A percentile compares a stretch with the other conserved stretches of the same genome.
Conservation (phyloP, 1,140 invertebrate genomes). For the Eueides isabella region DNA sequence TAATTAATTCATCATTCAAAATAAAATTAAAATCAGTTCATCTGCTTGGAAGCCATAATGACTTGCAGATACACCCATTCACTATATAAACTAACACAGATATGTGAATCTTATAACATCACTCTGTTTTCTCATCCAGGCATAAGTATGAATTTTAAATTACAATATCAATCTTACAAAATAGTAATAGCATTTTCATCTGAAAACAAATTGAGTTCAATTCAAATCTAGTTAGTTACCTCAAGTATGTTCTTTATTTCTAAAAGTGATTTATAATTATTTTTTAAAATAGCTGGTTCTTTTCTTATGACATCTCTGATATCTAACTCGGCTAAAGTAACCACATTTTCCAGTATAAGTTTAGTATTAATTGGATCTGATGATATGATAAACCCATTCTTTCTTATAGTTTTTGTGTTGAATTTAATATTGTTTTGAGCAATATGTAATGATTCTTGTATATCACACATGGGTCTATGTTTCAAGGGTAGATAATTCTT, state of each 20-base stretch:
- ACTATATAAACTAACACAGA: too few species aligned
- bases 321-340: conserved; percentile 74
- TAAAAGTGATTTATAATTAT: conserved; percentile 75
- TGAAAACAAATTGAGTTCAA: too few species aligned
- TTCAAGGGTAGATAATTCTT: conserved; percentile 79
- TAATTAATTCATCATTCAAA: too few species aligned
- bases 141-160: too few species aligned
- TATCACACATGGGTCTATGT: conserved; percentile 81
- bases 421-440: conserved; percentile 78
- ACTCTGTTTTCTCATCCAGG: too few species aligned
- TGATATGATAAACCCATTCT: conserved; percentile 82
- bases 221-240: conserved; percentile 24
- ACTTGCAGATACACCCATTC: too few species aligned
- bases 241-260: conserved; percentile 78
- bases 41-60: too few species aligned
- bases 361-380: conserved; percentile 80
- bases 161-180: too few species aligned
- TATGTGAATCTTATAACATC: too few species aligned
- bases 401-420: conserved; percentile 69
- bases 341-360: conserved; percentile 80
- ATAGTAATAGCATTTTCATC: too few species aligned
- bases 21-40: too few species aligned
- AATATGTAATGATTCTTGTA: conserved; percentile 77
- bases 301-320: conserved; percentile 77
- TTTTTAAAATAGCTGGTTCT: conserved; percentile 83